A percentile compares a stretch with the other conserved stretches of the same genome.
Evolutionary conservation across 2,113 vertebrate genomes (phyloP).

Genomic region (Mesocricetus auratus): DNA sequence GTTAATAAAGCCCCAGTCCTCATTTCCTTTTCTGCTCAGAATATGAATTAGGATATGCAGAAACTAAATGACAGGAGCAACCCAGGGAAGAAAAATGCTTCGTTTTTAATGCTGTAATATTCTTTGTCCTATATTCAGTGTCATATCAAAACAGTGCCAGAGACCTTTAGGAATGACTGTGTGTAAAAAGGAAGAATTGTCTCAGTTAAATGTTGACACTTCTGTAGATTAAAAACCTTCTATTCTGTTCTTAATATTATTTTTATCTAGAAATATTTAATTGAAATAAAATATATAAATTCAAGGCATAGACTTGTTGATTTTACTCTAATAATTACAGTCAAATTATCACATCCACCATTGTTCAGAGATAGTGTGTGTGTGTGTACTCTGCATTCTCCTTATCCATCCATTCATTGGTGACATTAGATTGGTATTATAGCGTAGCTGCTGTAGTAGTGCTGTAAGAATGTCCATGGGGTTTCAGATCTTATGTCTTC

Average conservation of each 20-base stretch:
- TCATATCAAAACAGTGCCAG: constrained; percentile 64
- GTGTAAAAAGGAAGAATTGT: constrained; percentile 68
- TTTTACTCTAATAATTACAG: not conserved
- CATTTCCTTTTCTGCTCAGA: constrained; percentile 83
- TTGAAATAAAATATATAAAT: constrained; percentile 34
- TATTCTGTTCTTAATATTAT: not conserved
- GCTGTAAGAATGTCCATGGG: not conserved
- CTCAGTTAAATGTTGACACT: constrained; percentile 61
- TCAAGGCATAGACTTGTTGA: not conserved
- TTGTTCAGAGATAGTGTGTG: not conserved
- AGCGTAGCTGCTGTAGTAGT: too few species aligned
- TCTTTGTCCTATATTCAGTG: constrained; percentile 68
- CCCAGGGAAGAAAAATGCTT: constrained; percentile 56
- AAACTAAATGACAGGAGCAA: constrained; percentile 82
- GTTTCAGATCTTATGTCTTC: not conserved
- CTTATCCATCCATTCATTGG: too few species aligned
- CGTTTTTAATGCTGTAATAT: constrained; percentile 78
- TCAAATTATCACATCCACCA: not conserved
- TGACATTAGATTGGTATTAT: not conserved
- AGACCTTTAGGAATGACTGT: constrained; percentile 52
- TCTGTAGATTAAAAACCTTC: constrained; percentile 38
- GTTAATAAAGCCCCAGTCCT: constrained; percentile 84
- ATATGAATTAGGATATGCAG: constrained; percentile 86
- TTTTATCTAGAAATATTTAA: constrained; percentile 14
- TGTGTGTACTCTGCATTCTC: not conserved